A percentile compares a stretch with the other conserved stretches of the same genome.
Conservation (phyloP, 2,888 invertebrate genomes). For the Alviniconcha strummeri region DNA sequence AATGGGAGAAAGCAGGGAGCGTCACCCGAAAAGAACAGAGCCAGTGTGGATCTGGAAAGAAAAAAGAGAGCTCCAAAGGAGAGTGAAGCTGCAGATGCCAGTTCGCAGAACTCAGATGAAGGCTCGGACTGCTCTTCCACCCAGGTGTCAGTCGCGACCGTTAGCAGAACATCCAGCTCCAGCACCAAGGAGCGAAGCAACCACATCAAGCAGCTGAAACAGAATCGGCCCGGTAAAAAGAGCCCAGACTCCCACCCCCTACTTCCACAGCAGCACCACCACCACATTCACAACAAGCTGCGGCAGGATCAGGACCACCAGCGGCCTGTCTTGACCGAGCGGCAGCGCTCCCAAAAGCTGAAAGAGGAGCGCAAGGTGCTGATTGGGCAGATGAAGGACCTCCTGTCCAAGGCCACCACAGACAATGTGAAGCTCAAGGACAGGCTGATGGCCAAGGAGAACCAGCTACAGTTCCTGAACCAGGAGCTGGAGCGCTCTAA, state of each 20-base stretch:
- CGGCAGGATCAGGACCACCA: background rate
- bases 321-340: background rate
- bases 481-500: constrained; percentile 50
- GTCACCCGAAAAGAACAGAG: constrained; percentile 1
- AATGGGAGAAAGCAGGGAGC: background rate
- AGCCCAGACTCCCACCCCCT: background rate
- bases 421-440: constrained; percentile 50
- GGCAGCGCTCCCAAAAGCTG: constrained; percentile 35
- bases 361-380: constrained; percentile 50
- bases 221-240: background rate
- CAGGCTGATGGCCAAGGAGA: constrained; percentile 49
- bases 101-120: constrained; percentile 17
- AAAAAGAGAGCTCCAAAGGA: background rate
- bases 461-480: constrained; percentile 48
- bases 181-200: constrained; percentile 12
- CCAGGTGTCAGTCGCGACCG: background rate
- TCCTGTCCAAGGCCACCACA: constrained; percentile 52
- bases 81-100: constrained; percentile 9
- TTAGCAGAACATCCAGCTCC: constrained; percentile 11
- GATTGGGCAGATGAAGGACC: constrained; percentile 52
- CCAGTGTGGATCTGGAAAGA: background rate
- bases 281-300: constrained; percentile 26
- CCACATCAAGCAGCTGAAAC: constrained; percentile 1
- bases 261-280: constrained; percentile 7
- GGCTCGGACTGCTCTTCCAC: constrained; percentile 20